Evolutionary conservation across 2,888 invertebrate genomes (phyloP).

Genomic region (Branchellion lobata): DNA sequence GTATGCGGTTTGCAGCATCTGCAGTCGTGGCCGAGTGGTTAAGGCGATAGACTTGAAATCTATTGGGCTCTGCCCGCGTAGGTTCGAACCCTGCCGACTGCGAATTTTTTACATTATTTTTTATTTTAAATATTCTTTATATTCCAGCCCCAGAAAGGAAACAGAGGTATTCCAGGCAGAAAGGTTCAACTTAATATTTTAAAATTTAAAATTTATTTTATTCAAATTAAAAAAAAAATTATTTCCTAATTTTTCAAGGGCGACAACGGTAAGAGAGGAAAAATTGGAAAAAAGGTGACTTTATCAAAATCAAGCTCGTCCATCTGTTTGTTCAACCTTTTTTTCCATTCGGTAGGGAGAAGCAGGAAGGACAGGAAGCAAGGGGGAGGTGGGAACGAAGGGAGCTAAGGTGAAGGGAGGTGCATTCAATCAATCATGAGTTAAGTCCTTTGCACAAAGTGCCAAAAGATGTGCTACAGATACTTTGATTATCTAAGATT

Average conservation of each 20-base stretch:
- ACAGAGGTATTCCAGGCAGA: background rate
- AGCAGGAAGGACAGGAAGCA: no score
- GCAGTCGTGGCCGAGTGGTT: constrained; percentile 23
- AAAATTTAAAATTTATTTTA: background rate
- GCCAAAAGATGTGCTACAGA: no score
- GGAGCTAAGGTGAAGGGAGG: no score
- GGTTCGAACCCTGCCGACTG: constrained; percentile 23
- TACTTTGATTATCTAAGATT: background rate
- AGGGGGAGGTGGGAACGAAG: background rate
- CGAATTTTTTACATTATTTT: background rate
- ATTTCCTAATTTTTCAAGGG: background rate
- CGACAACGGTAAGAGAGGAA: background rate
- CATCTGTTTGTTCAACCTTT: background rate
- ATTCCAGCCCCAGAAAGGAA: no score
- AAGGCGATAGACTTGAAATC: constrained; percentile 22
- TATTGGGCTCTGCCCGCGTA: constrained; percentile 23
- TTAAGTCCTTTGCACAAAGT: background rate
- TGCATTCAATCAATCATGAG: no score
- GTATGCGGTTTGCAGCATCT: no score
- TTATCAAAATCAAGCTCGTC: background rate
- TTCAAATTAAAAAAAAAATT: background rate
- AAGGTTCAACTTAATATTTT: background rate
- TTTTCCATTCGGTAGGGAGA: background rate
- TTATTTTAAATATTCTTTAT: no score
- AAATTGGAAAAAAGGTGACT: background rate